Base-by-base conservation (phyloP, 2,113 vertebrate genomes). In the Archilochus colubris region DNA sequence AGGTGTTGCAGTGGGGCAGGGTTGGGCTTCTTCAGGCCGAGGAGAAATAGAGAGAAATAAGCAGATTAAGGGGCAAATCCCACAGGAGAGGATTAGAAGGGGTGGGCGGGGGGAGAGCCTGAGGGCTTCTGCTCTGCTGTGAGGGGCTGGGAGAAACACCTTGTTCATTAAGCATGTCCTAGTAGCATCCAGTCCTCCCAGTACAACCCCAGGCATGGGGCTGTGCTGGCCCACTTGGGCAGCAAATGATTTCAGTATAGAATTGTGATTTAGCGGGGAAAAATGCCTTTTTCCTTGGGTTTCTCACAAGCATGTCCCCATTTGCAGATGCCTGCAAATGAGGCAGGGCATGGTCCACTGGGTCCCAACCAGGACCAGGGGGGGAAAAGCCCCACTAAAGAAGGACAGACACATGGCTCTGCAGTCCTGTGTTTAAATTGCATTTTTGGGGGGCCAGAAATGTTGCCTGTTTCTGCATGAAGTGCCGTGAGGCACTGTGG, bases 1-100 rank as follows among this genome's bases (percentile, higher is more conserved):
- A 85, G 82, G 90, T 23, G 23, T 79, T 1, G 21, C 12, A 1
- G 70, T 0, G 2, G 63, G 83, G 84, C 61, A 68, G 44, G 44
- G 38, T 3, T 54, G 44, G 75, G 54, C 68, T 87, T 5, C 0
- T 88, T 91, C 78, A 63, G 75, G 91, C 75, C 75, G 66, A 22
- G 67, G 72, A 91, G 95, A 97, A 94, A 96, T 33, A 96, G 95
- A 95, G 95, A 97, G 89, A 94, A 97, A 94, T 97, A 96, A 97
- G 82, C 59, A 96, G 96, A 93, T 97, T 94, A 97, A 46, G 89
- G 91, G 95, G 46, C 59, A 95, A 96, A 94, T 91, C 91, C 94
- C 3, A 0, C 5, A 0, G 78, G 87, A 88, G 89, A 70, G 51
- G 93, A 91, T 95, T 92, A 92, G 27, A 46, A 51, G 23, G 33